Evolutionary conservation across 2,888 invertebrate genomes (phyloP).

Genomic region (Luperina testacea): DNA sequence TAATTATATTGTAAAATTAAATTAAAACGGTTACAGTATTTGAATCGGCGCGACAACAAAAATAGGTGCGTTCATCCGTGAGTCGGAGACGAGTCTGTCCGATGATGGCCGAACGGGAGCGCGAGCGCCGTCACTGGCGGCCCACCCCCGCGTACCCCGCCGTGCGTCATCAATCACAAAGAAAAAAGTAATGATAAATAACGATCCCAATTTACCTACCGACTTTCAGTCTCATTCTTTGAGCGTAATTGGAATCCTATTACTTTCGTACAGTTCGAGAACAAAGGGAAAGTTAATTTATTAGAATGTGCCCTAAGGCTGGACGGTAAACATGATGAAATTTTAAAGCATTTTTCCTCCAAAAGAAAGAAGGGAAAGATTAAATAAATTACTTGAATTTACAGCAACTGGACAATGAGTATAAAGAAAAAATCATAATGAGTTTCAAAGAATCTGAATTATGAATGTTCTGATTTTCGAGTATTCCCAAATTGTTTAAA

Average conservation of each 20-base stretch:
- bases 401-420: neutral
- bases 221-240: neutral
- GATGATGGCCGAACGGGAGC: too few species aligned
- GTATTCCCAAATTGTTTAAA: neutral
- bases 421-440: neutral
- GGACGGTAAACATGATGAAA: constrained; percentile 9
- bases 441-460: neutral
- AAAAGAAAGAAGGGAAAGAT: neutral
- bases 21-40: too few species aligned
- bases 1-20: too few species aligned
- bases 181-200: neutral
- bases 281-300: constrained; percentile 33
- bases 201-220: neutral
- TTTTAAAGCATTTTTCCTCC: neutral
- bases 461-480: neutral
- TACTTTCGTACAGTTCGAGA: constrained; percentile 14
- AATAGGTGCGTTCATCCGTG: too few species aligned
- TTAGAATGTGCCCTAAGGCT: constrained; percentile 18
- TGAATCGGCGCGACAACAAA: too few species aligned
- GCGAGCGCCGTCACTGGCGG: too few species aligned
- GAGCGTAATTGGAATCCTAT: constrained; percentile 33
- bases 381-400: constrained; percentile 9
- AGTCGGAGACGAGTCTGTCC: too few species aligned
- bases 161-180: neutral
- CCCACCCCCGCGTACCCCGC: too few species aligned